These are phyloP conservation scores for Distichodus sexfasciatus DNA, from an alignment of 2,797 vertebrate species.

Conservation along the genomic window DNA sequence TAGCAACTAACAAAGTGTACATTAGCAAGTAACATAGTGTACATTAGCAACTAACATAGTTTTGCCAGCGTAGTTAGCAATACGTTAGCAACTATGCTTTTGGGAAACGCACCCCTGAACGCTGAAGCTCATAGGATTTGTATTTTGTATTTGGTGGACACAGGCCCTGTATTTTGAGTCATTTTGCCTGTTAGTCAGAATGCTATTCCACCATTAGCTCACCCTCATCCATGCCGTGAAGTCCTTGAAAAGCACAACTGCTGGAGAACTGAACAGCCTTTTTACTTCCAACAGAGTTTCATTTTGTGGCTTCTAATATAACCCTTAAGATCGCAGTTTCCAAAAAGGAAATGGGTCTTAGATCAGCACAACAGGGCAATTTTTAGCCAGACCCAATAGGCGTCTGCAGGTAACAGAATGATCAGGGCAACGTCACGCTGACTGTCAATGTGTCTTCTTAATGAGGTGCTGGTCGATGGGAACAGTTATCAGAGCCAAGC, in stretches of 20 bases:
- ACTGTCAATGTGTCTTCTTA: slow-evolving; percentile 49
- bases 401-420: slow-evolving; percentile 39
- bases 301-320: neutral
- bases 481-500: slow-evolving; percentile 45
- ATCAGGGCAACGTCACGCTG: slow-evolving; percentile 45
- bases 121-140: too few species aligned
- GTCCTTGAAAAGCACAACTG: neutral
- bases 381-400: neutral
- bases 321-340: neutral
- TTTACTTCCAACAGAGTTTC: neutral
- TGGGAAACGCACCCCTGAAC: too few species aligned
- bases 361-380: slow-evolving; percentile 1
- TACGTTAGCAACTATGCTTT: too few species aligned
- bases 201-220: too few species aligned
- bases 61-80: too few species aligned
- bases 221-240: neutral
- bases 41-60: too few species aligned
- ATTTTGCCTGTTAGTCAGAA: too few species aligned
- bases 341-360: neutral
- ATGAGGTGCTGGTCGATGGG: slow-evolving; percentile 52
- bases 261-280: neutral
- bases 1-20: too few species aligned
- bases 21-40: too few species aligned
- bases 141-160: too few species aligned
- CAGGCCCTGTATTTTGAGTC: too few species aligned